phyloP scores from a whole-genome alignment of 1,140 invertebrate species.

The Zaprionus taronus region DNA sequence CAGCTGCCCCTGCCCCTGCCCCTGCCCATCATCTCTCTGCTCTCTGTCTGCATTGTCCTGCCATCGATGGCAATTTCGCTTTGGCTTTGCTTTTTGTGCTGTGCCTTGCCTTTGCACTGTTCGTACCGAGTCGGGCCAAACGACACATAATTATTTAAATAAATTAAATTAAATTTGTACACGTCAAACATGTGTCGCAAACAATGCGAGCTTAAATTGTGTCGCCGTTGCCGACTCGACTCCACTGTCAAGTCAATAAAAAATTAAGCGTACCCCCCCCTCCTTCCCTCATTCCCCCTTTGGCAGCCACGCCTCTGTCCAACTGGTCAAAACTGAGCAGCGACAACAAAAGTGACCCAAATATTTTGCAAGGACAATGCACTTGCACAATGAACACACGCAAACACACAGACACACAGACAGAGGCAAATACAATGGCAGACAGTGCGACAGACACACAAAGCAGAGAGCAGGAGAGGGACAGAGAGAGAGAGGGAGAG shows the following conservation, averaged over 20 bases:
- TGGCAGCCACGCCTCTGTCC: background rate
- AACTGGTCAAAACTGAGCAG: conserved; percentile 62
- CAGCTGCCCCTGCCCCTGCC: conserved; percentile 20
- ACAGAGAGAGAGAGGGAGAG: conserved; percentile 19
- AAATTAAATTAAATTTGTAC: conserved; percentile 83
- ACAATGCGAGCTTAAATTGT: conserved; percentile 78
- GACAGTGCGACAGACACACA: conserved; percentile 17
- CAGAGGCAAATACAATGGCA: background rate
- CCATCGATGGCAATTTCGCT: conserved; percentile 60
- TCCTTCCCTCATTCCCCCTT: background rate
- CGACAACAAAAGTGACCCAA: conserved; percentile 80
- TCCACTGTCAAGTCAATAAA: conserved; percentile 78
- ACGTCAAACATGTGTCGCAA: conserved; percentile 80
- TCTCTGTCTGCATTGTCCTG: conserved; percentile 4
- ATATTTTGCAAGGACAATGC: conserved; percentile 81
- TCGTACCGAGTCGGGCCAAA: background rate
- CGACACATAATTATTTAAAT: conserved; percentile 78
- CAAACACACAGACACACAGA: conserved; percentile 26
- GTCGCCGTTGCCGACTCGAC: conserved; percentile 31
- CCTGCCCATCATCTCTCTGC: background rate
- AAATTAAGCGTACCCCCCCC: conserved; percentile 57
- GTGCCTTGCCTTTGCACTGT: background rate
- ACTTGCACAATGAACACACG: conserved; percentile 68
- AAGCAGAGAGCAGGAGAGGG: conserved; percentile 15
- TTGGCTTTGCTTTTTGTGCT: conserved; percentile 66